Evolutionary conservation across 2,888 invertebrate species (phyloP), one percentile per base, ranked within the genome.

Genomic region (Acrobasis repandana): DNA sequence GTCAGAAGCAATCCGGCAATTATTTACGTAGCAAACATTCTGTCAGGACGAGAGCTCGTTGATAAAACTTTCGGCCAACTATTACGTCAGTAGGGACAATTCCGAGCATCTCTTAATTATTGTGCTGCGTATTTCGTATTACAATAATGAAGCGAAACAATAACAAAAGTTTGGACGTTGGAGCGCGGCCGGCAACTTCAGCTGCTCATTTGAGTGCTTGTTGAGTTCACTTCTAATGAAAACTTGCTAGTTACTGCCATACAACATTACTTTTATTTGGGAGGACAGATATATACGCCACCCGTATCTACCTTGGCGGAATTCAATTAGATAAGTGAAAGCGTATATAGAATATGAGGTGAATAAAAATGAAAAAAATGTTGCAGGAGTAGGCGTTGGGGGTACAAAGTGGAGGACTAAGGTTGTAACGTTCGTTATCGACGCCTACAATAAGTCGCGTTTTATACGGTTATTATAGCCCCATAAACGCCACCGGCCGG

Each of bases 391-490:
- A 68, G 67, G 71, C 68, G 67, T 66, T 68, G 72, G 71, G 67
- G 76, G 76, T 78, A 74, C 80, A 77, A 78, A 82, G 81, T 78
- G 77, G 77, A 79, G 80, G 83, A 78, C 84, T 86, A 80, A 80
- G 79, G 85, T 81, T 85, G 85, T 90, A 89, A 84, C 83, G 88
- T 86, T 86, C 82, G 88, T 85, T 90, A 92, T 92, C 89, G 90
- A 86, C 85, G 87, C 84, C 86, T 87, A 90, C 90, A 92, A 92
- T 90, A 91, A 91, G 90, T 91, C 89, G 88, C 86, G 83, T 92
- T 93, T 92, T 92, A 92, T 92, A 91, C 82, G 89, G 90, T 90
- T 92, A 93, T 92, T 92, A 92, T 91, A 90, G 90, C 86, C 81
- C 86, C 85, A 90, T 92, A 92, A 92, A 90, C 85, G 88, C 86